Evolutionary conservation across 2,888 invertebrate species (phyloP).

Genomic region (Chloromyia formosa): DNA sequence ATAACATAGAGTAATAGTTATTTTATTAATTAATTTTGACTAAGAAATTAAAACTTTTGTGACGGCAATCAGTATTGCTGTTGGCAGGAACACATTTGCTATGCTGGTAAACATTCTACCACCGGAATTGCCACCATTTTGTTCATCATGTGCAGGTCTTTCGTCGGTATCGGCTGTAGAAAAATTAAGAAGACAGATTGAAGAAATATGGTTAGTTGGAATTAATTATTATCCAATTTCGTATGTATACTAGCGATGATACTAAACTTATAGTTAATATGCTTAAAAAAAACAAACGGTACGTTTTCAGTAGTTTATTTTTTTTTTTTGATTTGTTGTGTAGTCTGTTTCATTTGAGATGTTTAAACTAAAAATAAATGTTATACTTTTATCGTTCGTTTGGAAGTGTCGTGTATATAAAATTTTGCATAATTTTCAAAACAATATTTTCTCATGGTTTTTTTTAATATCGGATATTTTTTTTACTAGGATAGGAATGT

Average conservation of each 20-base stretch:
- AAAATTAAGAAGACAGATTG: background rate
- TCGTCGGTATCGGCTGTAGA: conserved; percentile 50
- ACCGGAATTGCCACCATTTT: conserved; percentile 49
- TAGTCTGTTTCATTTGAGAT: background rate
- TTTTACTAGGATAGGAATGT: no score
- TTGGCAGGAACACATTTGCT: conserved; percentile 47
- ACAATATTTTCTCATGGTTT: background rate
- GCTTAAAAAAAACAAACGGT: no score
- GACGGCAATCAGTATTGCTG: conserved; percentile 43
- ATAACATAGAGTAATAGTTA: conserved; percentile 12
- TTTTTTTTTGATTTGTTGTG: background rate
- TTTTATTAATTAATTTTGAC: conserved; percentile 29
- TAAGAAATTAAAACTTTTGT: conserved; percentile 44
- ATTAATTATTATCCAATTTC: background rate
- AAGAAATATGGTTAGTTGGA: background rate
- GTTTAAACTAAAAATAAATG: no score
- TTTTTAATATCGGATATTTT: no score
- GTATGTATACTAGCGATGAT: background rate
- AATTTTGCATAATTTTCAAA: conserved; percentile 35
- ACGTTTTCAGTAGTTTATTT: no score
- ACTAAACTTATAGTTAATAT: conserved; percentile 8
- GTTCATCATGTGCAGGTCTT: conserved; percentile 50
- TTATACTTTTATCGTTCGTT: no score
- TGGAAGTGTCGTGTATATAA: background rate
- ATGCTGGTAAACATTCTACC: conserved; percentile 44